phyloP scores from a whole-genome alignment of 2,113 vertebrate species.

The Orthochromis malagaraziensis region DNA sequence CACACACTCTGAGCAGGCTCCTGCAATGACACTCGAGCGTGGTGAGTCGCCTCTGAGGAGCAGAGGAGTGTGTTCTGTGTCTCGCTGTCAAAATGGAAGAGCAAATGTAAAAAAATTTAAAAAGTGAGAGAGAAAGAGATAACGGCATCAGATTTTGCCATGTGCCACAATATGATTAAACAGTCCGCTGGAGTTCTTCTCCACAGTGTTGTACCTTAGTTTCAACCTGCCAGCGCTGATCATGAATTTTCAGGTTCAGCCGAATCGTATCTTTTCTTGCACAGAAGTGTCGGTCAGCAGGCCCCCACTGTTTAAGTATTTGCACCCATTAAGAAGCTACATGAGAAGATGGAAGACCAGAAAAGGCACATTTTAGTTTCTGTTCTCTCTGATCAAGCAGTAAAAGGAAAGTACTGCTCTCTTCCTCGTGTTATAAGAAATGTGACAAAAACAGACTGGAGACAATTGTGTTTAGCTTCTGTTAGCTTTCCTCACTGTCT shows the following conservation, averaged over 20 bases:
- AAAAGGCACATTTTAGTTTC: background rate
- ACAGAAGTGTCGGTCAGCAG: background rate
- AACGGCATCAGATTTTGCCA: background rate
- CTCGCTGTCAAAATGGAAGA: background rate
- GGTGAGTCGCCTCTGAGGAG: conserved; percentile 1
- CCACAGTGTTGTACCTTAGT: background rate
- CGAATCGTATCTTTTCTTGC: background rate
- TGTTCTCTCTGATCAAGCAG: background rate
- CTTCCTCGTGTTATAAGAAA: background rate
- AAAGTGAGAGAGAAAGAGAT: background rate
- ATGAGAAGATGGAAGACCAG: background rate
- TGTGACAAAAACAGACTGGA: background rate
- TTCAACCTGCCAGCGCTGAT: background rate
- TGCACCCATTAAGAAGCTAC: background rate
- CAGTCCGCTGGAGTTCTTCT: background rate
- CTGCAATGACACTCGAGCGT: conserved; percentile 19
- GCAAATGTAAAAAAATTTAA: background rate
- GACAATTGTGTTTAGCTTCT: background rate
- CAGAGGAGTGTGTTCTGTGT: background rate
- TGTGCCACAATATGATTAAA: conserved; percentile 17
- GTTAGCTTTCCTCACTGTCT: background rate
- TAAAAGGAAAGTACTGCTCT: background rate
- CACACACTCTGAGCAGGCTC: conserved; percentile 34
- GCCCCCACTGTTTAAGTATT: background rate
- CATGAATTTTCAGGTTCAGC: background rate